Evolutionary conservation across 1,140 invertebrate species (phyloP).

Genomic region (Bombus confusus): DNA sequence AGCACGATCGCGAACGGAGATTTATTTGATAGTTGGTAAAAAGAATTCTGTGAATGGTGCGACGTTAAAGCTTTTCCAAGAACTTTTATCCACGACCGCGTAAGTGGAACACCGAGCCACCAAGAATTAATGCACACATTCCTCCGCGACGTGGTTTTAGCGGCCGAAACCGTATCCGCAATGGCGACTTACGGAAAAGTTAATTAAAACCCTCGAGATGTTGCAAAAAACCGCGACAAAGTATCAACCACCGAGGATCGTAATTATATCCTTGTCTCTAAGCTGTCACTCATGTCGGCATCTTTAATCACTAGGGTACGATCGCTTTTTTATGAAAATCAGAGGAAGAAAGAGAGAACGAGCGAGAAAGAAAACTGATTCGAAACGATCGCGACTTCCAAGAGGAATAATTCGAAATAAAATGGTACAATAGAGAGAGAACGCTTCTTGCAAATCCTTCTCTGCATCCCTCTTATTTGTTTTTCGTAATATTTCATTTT

Average conservation of each 20-base stretch:
- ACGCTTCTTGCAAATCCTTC: not conserved
- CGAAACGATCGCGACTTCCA: not conserved
- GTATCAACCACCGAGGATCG: not conserved
- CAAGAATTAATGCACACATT: slow-evolving; percentile 26
- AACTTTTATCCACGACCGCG: slow-evolving; percentile 31
- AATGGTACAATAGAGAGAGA: not conserved
- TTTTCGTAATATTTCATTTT: not conserved
- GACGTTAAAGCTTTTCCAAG: slow-evolving; percentile 7
- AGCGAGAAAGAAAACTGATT: not conserved
- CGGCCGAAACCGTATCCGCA: slow-evolving; percentile 3
- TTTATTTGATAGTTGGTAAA: not conserved
- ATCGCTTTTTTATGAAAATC: not conserved
- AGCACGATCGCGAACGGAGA: not conserved
- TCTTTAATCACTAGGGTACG: not conserved
- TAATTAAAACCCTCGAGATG: slow-evolving; percentile 21
- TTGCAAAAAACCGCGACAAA: not conserved
- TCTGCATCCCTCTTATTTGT: not conserved
- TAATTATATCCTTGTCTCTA: not conserved
- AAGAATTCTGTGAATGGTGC: not conserved
- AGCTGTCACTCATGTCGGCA: not conserved
- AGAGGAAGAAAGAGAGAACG: not conserved
- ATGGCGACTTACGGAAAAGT: not conserved
- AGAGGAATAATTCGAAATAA: not conserved
- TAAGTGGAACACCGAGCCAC: slow-evolving; percentile 11
- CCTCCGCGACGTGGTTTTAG: not conserved